Evolutionary conservation across 2,888 invertebrate genomes (phyloP), one percentile per base, ranked within the genome.

Genomic region (Campopleginae sp.): DNA sequence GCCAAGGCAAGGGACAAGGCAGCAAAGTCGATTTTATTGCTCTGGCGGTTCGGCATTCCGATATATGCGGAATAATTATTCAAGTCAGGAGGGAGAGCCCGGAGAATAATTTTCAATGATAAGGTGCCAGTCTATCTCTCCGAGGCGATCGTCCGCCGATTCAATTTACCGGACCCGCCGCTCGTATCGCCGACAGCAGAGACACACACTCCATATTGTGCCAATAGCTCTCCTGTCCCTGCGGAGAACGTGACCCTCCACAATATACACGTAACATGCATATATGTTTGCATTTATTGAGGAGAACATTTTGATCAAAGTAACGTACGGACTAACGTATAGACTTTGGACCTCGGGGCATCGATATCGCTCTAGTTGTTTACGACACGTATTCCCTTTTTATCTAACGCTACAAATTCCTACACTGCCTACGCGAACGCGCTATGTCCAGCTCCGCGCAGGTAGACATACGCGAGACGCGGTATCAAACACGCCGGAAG

Each of bases 371-470:
- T 14, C 75, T 72, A 63, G 70, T 86, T 85, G 84, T 86, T 87
- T 87, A 86, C 80, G 84, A 86, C 85, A 48, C n/a, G 66, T 84
- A 82, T 86, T 84, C 66, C 82, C 78, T 80, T 82, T 81, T 86
- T 86, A 87, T 87, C 86, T 84, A 82, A 83, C 68, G 71, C 85
- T 82, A 86, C 86, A 86, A 87, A 87, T 87, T 86, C 85, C 80
- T 85, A 17, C 46, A 48, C 84, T 80, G 51, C 87, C 86, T 87
- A 87, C 86, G 85, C 84, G 77, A 70, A 42, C 80, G 65, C 83
- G 85, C 79, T 65, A 51, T 33, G 76, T 76, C 54, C 17, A 63
- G 42, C 14, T 58, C 51, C 38, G 46, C 71, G 70, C 82, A 82
- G 82, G 82, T 82, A 85, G 74, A 75, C 58, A 74, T 71, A 71